Evolutionary conservation across 2,888 invertebrate genomes (phyloP), one percentile per base, ranked within the genome.

Genomic region (Gastracanthus pulcherrimus): DNA sequence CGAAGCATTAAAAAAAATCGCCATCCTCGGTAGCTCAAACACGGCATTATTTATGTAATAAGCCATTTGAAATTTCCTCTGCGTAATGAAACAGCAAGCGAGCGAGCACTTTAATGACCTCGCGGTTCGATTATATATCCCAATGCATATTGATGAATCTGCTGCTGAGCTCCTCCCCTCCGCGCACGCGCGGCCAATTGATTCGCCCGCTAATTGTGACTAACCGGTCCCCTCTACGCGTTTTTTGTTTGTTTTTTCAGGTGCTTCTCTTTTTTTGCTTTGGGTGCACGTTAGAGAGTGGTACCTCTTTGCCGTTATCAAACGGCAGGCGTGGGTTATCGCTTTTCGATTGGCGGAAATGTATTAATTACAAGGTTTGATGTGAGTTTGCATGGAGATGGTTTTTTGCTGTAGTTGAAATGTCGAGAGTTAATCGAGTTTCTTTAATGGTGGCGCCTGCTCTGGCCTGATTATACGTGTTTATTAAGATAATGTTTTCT

Each of bases 181-280:
- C 26, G 3, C 6, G 11, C 26, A 55, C 55, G 11, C 7, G 6
- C 83, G 76, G 82, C 71, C 86, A 87, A 88, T 89, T 87, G 87
- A 89, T 89, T 87, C 84, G 84, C 85, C 84, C 84, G 85, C 86
- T 89, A 89, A 88, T 88, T 88, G 87, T 87, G 84, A 84, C 84
- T 85, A 88, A 87, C 86, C 85, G 86, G 84, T 86, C 83, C 80
- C 86, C 85, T 83, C 84, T 86, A 85, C 87, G 86, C 83, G 26
- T 19, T 51, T 23, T 48, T 48, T 19, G 19, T 48, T 48, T 51
- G 45, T 34, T 75, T 76, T 71, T 80, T 80, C 80, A 9, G 2
- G 2, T 9, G 41, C 81, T 81, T 76, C 72, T n/a, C n/a, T 80
- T 82, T 82, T 81, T 83, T 82, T 82, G 70, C 51, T 76, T 75